These are phyloP conservation scores for Drosophila buzzatii DNA, from an alignment of 2,888 invertebrate species.

Conservation along the genomic window DNA sequence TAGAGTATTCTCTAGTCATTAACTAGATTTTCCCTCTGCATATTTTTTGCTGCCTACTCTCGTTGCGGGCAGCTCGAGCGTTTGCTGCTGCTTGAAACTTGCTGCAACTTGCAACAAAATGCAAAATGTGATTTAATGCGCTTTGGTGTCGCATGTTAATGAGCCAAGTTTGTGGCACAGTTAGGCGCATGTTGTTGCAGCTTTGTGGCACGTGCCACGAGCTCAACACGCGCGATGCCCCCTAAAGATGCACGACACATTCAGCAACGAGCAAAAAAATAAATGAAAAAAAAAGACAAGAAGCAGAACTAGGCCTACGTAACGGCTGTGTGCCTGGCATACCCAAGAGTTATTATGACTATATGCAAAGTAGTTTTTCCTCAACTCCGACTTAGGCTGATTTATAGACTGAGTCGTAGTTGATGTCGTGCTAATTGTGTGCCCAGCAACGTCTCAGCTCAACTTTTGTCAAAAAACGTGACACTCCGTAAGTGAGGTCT, in stretches of 20 bases:
- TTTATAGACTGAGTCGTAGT: slow-evolving; percentile 51
- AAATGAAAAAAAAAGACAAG: not conserved
- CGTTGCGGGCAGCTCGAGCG: slow-evolving; percentile 19
- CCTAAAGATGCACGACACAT: slow-evolving; percentile 22
- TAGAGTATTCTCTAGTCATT: not conserved
- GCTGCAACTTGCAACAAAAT: slow-evolving; percentile 55
- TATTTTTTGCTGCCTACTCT: slow-evolving; percentile 18
- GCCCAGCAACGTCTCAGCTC: slow-evolving; percentile 20
- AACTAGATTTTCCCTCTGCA: not conserved
- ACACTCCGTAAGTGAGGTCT: slow-evolving; percentile 29
- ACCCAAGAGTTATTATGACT: slow-evolving; percentile 41
- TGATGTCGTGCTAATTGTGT: slow-evolving; percentile 73
- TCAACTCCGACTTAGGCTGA: slow-evolving; percentile 26
- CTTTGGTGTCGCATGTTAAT: slow-evolving; percentile 77
- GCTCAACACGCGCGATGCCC: slow-evolving; percentile 40
- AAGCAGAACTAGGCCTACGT: slow-evolving; percentile 31
- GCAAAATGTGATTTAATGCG: slow-evolving; percentile 78
- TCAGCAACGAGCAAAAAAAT: not conserved
- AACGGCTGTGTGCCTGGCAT: slow-evolving; percentile 35
- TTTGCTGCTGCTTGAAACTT: slow-evolving; percentile 35
- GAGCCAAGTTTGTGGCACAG: slow-evolving; percentile 63
- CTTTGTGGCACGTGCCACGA: slow-evolving; percentile 58
- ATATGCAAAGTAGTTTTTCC: slow-evolving; percentile 64
- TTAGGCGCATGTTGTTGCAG: slow-evolving; percentile 45
- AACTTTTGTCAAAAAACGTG: slow-evolving; percentile 32